These are phyloP conservation scores for Anabas testudineus DNA, from an alignment of 2,797 vertebrate species.

Conservation along the genomic window DNA sequence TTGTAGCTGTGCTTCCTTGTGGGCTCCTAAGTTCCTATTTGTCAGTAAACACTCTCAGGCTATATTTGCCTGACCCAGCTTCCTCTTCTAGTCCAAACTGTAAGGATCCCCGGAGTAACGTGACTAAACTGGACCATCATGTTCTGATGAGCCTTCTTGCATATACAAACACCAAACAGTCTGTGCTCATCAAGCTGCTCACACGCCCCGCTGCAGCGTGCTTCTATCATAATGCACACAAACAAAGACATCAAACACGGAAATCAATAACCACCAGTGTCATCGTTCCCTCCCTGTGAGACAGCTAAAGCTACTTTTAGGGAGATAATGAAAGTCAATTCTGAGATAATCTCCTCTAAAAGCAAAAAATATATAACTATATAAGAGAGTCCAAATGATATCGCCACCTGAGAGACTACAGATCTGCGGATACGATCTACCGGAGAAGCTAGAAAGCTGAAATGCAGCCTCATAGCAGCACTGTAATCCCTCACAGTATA, in stretches of 20 bases:
- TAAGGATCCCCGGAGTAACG: constrained; percentile 45
- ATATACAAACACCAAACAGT: constrained; percentile 40
- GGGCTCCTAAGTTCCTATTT: constrained; percentile 1
- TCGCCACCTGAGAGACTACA: background rate
- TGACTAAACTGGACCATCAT: constrained; percentile 49
- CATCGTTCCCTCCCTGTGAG: constrained; percentile 42
- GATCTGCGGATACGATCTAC: background rate
- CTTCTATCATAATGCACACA: constrained; percentile 35
- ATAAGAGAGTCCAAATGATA: constrained; percentile 6
- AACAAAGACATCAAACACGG: constrained; percentile 53
- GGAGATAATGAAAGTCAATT: background rate
- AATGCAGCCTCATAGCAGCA: constrained; percentile 4
- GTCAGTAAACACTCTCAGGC: constrained; percentile 19
- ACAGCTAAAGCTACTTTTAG: constrained; percentile 2
- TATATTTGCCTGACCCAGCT: constrained; percentile 31
- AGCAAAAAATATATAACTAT: background rate
- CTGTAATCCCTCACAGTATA: constrained; percentile 16
- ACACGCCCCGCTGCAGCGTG: constrained; percentile 20
- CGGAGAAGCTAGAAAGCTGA: constrained; percentile 7
- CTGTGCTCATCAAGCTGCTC: constrained; percentile 50
- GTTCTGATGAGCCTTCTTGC: constrained; percentile 43
- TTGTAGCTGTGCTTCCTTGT: background rate
- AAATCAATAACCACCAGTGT: constrained; percentile 53
- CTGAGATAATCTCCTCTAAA: constrained; percentile 7
- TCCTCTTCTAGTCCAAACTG: constrained; percentile 23